These are phyloP conservation scores for Phalloptychus januarius DNA, from an alignment of 2,797 vertebrate genomes.

Conservation along the genomic window DNA sequence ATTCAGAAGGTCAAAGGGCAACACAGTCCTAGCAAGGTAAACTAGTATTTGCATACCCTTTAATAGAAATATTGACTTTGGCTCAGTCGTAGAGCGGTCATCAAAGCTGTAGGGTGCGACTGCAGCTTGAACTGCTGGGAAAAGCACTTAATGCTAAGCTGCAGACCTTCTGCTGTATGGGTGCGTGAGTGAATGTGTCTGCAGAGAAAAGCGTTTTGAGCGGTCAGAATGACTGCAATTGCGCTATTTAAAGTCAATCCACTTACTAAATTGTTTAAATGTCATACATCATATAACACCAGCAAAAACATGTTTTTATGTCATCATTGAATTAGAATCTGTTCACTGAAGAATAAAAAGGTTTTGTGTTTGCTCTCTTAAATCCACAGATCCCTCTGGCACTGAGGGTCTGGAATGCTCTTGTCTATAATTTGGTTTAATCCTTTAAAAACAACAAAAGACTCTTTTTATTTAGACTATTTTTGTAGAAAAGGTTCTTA, in stretches of 20 bases:
- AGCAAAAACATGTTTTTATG: background rate
- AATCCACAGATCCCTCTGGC: background rate
- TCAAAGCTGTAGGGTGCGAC: background rate
- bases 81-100: too few species aligned
- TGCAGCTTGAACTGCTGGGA: background rate
- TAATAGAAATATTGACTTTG: too few species aligned
- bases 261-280: background rate
- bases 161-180: too few species aligned
- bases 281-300: too few species aligned
- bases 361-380: background rate
- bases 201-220: background rate
- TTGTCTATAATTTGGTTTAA: background rate
- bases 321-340: background rate
- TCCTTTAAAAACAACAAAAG: background rate
- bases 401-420: background rate
- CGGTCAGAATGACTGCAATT: background rate
- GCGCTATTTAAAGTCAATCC: background rate
- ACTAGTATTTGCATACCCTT: background rate
- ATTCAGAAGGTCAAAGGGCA: too few species aligned
- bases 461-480: background rate
- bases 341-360: background rate
- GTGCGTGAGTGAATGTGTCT: background rate
- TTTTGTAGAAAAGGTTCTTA: background rate
- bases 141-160: background rate
- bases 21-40: background rate